phyloP scores from a whole-genome alignment of 2,113 vertebrate species.

The Tenebrosternarchus preto region DNA sequence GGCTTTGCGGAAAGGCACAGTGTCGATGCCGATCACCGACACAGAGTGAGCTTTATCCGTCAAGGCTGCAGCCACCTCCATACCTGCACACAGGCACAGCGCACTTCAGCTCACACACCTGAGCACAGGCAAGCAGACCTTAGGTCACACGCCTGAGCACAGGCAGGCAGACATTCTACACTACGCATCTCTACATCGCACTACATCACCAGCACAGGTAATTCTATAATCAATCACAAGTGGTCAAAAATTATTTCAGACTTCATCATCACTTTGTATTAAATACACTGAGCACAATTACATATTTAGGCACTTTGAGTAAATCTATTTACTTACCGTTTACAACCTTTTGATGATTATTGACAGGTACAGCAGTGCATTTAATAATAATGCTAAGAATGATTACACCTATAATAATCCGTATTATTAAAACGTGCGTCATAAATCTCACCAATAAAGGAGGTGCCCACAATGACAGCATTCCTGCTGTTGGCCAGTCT shows the following conservation, averaged over 20 bases:
- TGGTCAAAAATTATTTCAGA: too few relatives aligned
- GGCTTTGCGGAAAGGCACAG: conserved; percentile 88
- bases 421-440: background rate
- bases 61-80: conserved; percentile 95
- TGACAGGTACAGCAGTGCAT: background rate
- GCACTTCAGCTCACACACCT: background rate
- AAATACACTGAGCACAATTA: too few relatives aligned
- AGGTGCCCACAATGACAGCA: conserved; percentile 90
- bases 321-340: background rate
- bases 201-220: too few relatives aligned
- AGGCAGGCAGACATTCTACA: background rate
- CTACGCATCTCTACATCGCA: too few relatives aligned
- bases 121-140: background rate
- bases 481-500: conserved; percentile 90
- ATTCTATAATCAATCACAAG: too few relatives aligned
- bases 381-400: too few relatives aligned
- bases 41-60: conserved; percentile 94
- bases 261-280: too few relatives aligned
- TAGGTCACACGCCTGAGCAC: too few relatives aligned
- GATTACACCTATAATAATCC: background rate
- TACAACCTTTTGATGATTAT: too few relatives aligned
- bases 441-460: conserved; percentile 85
- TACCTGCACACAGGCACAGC: conserved; percentile 74
- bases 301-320: too few relatives aligned
- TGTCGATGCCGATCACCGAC: conserved; percentile 90